Base-by-base conservation (phyloP, 2,113 vertebrate species). In the Nothobranchius kuhntae region DNA sequence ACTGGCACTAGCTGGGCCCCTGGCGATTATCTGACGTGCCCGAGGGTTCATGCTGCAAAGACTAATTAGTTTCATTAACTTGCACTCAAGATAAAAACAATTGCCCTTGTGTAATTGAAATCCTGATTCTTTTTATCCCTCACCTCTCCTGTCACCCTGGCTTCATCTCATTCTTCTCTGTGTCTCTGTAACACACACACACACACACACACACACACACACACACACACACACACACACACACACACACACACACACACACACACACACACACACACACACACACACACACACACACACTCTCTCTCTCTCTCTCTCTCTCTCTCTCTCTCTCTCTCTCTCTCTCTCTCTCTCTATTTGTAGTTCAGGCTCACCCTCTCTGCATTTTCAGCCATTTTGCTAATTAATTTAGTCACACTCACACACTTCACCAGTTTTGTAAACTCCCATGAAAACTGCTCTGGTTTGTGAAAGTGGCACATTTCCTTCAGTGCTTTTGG, bases 1-100 rank as follows among this genome's bases (percentile, higher is more conserved):
- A 92, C 87, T 85, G 83, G 75, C 79, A 75, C 86, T 89, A 90
- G 92, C 91, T 86, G 58, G 87, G 86, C 90, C 86, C 73, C 69
- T 83, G 81, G 86, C 78, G 85, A 90, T 91, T 92, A 92, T 92
- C 90, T 89, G 81, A 82, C 70, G 15, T 80, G 78, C 90, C 89
- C 81, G 84, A 89, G 90, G 86, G 86, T 82, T 89, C 84, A 83
- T 71, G 68, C 88, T 24, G 79, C 80, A 89, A 91, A 92, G 92
- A 93, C 90, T 93, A 92, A 94, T 94, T 94, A 90, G 89, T 89
- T 93, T 92, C 88, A 92, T 93, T 93, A 92, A 92, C 91, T 90
- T 90, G 87, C 80, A 81, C 61, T 82, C 71, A 48, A 92, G 91
- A 93, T 93, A 91, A 93, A 92, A 92, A 91, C 91, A 91, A 90